phyloP scores from a whole-genome alignment of 2,797 vertebrate species.

The Xerus rutilus region DNA sequence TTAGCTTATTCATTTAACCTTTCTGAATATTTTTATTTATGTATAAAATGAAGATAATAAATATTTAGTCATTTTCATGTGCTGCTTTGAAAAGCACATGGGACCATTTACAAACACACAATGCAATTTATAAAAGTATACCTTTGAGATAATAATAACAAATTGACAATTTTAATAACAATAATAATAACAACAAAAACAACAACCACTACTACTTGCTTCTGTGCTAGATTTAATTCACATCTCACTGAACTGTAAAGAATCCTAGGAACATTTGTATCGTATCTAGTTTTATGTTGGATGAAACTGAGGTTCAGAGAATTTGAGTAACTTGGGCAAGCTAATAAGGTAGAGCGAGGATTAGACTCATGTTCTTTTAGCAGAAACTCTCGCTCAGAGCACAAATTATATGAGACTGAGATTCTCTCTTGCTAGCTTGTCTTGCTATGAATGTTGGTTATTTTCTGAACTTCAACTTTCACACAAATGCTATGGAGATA shows the following conservation, averaged over 20 bases:
- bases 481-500: neutral
- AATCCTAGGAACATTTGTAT: neutral
- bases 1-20: neutral
- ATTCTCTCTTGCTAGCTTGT: neutral
- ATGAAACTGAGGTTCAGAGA: neutral
- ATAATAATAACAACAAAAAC: neutral
- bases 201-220: neutral
- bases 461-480: neutral
- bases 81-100: neutral
- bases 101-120: neutral
- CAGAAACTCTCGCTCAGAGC: neutral
- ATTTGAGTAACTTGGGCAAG: neutral
- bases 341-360: neutral
- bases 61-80: neutral
- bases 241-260: neutral
- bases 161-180: neutral
- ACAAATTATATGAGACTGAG: neutral
- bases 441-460: neutral
- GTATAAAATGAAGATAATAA: neutral
- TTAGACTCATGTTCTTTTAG: neutral
- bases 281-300: neutral
- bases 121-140: neutral
- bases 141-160: neutral
- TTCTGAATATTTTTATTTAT: neutral
- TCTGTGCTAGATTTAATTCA: neutral